Percentiles rank a stretch among this genome's conserved stretches.
phyloP scores from a whole-genome alignment of 2,113 vertebrate genomes.

The Oreochromis niloticus region DNA sequence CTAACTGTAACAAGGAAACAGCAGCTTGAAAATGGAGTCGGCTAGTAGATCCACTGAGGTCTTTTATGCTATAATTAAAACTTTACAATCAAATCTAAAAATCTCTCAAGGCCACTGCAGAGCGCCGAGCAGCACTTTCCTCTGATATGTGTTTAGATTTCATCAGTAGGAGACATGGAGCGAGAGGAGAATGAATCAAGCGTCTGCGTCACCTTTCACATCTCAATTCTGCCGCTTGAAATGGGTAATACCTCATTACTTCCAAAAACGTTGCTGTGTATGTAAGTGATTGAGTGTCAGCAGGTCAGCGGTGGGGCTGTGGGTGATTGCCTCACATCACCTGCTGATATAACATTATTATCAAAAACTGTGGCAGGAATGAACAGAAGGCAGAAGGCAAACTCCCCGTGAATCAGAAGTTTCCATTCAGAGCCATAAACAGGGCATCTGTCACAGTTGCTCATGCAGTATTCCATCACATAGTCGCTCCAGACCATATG shows the following conservation, averaged over 20 bases:
- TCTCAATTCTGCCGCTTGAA: not conserved
- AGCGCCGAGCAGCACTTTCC: not conserved
- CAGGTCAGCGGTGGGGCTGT: not conserved
- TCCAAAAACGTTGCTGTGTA: not conserved
- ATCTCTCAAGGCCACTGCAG: constrained; percentile 6
- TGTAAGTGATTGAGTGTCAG: not conserved
- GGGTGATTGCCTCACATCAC: constrained; percentile 23
- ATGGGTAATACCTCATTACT: not conserved
- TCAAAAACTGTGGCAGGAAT: not conserved
- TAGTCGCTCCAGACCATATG: not conserved
- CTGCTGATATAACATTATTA: constrained; percentile 12
- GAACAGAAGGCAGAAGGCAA: constrained; percentile 24
- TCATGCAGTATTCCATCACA: constrained; percentile 12
- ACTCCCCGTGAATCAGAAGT: constrained; percentile 4
- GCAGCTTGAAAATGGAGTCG: constrained; percentile 6
- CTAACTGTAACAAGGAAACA: constrained; percentile 13
- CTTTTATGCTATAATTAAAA: constrained; percentile 51
- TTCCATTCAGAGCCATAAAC: constrained; percentile 8
- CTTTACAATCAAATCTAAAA: constrained; percentile 32
- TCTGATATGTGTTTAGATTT: constrained; percentile 14
- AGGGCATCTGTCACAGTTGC: constrained; percentile 24
- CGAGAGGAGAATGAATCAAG: not conserved
- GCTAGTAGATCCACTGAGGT: constrained; percentile 2
- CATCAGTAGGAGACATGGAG: not conserved
- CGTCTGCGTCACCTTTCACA: constrained; percentile 5